Percentiles rank a stretch among this genome's conserved stretches.
phyloP scores from a whole-genome alignment of 2,113 vertebrate species.

The chimpanzee (Pan troglodytes) region NHGRI_mPanTro3-v2.1_pri NC_072402.2:74072001-74072500 shows the following conservation, averaged over 20 bases:
- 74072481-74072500: background rate
- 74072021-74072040: background rate
- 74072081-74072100: background rate
- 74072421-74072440: background rate
- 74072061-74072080: background rate
- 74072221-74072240: background rate
- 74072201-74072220: too few species aligned
- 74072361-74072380: background rate
- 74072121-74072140: background rate
- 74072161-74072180: background rate
- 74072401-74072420: background rate
- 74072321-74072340: accelerated
- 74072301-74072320: background rate
- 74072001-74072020: background rate
- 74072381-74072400: background rate
- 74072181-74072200: background rate
- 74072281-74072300: background rate
- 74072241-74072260: background rate
- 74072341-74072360: background rate
- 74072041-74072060: background rate
- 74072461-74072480: background rate
- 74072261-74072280: background rate
- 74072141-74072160: background rate
- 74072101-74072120: background rate
- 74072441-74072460: background rate